phyloP scores from a whole-genome alignment of 2,113 vertebrate species.

The Anhinga anhinga region DNA sequence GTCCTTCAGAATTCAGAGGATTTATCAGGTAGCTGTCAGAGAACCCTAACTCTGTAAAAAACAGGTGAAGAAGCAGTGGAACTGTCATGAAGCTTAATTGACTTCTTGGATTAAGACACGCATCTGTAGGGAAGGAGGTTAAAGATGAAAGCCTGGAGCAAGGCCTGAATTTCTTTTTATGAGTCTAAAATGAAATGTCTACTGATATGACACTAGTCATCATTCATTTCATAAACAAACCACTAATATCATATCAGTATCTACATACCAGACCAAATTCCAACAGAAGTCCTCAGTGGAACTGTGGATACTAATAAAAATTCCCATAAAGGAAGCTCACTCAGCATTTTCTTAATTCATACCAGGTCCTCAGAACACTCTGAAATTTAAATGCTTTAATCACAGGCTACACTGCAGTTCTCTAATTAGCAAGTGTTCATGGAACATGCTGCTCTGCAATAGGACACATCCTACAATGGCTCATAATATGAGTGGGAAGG shows the following conservation, averaged over 20 bases:
- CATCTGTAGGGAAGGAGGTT: background rate
- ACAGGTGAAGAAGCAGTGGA: background rate
- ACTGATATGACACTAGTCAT: background rate
- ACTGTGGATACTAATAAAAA: background rate
- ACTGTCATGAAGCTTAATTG: background rate
- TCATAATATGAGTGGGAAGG: background rate
- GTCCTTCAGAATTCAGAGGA: background rate
- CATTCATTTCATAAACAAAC: background rate
- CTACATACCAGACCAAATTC: background rate
- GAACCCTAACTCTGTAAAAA: background rate
- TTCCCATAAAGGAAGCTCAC: background rate
- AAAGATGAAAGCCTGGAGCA: background rate
- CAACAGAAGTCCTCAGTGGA: background rate
- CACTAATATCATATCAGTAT: background rate
- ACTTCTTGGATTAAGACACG: background rate
- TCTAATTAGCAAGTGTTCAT: background rate
- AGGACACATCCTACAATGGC: background rate
- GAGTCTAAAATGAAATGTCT: background rate
- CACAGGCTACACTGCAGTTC: background rate
- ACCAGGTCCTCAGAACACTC: background rate
- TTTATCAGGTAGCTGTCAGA: background rate
- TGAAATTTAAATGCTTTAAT: background rate
- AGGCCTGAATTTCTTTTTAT: background rate
- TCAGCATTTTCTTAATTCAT: background rate
- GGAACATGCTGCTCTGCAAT: background rate